phyloP scores from a whole-genome alignment of 2,113 vertebrate genomes.

The Zeus faber region DNA sequence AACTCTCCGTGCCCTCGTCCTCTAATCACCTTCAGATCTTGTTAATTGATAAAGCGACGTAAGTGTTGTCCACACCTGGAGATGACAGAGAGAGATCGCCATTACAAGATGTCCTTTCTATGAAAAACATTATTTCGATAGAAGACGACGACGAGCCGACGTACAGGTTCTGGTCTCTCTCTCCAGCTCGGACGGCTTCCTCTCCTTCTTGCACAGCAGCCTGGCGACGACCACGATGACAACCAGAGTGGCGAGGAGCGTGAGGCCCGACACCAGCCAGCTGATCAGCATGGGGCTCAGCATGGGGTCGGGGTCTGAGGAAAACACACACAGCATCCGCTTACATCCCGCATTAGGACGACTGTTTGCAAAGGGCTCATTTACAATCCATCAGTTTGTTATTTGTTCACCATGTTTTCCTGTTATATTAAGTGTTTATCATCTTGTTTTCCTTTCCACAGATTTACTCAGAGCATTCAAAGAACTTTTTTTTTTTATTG shows the following conservation, averaged over 20 bases:
- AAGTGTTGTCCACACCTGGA: conserved; percentile 78
- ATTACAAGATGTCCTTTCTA: too few species aligned
- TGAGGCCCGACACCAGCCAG: conserved; percentile 72
- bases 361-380: too few species aligned
- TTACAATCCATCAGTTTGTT: too few species aligned
- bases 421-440: too few species aligned
- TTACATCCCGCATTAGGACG: too few species aligned
- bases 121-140: background rate
- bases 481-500: too few species aligned
- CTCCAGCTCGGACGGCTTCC: conserved; percentile 71
- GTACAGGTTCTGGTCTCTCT: conserved; percentile 75
- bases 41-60: conserved; percentile 72
- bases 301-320: conserved; percentile 68
- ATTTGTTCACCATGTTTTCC: too few species aligned
- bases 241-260: conserved; percentile 63
- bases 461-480: too few species aligned
- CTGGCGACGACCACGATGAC: conserved; percentile 65
- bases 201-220: conserved; percentile 65
- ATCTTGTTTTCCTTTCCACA: too few species aligned
- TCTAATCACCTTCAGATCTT: conserved; percentile 47
- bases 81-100: conserved; percentile 17
- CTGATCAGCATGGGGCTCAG: conserved; percentile 74
- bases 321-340: too few species aligned
- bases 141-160: conserved; percentile 37
- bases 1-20: too few species aligned